These are phyloP conservation scores for Channa striata DNA, from an alignment of 2,797 vertebrate genomes.

Conservation along the genomic window DNA sequence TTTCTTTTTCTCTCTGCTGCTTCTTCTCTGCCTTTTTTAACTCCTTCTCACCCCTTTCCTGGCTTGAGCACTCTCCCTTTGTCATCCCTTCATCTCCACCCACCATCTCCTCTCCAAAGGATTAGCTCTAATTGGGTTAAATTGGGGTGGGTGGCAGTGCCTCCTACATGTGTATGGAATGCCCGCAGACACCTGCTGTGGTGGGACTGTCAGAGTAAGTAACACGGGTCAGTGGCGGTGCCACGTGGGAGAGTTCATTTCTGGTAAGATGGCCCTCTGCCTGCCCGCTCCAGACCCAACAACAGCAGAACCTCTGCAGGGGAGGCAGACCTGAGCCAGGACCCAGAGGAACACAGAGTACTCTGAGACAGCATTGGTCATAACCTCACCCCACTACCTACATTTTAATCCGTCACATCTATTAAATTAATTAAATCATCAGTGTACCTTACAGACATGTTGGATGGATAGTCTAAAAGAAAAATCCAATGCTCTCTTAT, in stretches of 20 bases:
- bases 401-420: conserved; percentile 43
- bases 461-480: background rate
- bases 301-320: conserved; percentile 76
- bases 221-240: conserved; percentile 81
- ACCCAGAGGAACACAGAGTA: conserved; percentile 59
- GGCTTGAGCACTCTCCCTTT: conserved; percentile 45
- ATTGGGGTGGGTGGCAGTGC: conserved; percentile 84
- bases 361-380: conserved; percentile 49
- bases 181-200: conserved; percentile 79
- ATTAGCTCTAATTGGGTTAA: conserved; percentile 87
- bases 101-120: conserved; percentile 75
- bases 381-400: conserved; percentile 43
- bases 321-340: conserved; percentile 70
- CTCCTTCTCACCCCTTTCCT: conserved; percentile 49
- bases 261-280: conserved; percentile 67
- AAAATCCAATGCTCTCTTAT: conserved; percentile 9
- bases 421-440: conserved; percentile 46
- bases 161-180: conserved; percentile 84
- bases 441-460: conserved; percentile 16
- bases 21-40: conserved; percentile 45
- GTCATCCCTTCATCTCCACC: conserved; percentile 52
- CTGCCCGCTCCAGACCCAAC: conserved; percentile 69
- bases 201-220: conserved; percentile 85
- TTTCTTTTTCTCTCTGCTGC: conserved; percentile 31
- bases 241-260: conserved; percentile 82